phyloP scores from a whole-genome alignment of 2,888 invertebrate species.

The Dolichopus griseipennis region DNA sequence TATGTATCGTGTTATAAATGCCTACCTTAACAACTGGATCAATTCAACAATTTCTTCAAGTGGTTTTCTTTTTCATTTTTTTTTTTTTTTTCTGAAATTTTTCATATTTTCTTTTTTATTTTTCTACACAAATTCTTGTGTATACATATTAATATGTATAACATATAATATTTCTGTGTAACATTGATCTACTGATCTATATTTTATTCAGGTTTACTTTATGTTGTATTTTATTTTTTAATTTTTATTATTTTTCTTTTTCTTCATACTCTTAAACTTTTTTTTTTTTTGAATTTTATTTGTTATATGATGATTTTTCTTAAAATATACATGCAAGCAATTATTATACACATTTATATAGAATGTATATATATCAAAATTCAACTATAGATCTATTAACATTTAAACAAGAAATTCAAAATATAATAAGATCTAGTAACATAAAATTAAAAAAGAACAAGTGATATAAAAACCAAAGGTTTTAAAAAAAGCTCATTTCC shows the following conservation, averaged over 20 bases:
- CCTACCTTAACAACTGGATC: neutral
- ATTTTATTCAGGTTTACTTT: neutral
- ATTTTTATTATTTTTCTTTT: neutral
- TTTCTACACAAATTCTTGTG: neutral
- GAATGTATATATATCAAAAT: too few species aligned
- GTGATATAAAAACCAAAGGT: too few species aligned
- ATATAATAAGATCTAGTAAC: too few species aligned
- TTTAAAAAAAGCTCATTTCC: too few species aligned
- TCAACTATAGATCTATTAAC: too few species aligned
- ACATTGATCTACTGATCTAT: conserved; percentile 6
- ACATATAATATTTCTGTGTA: neutral
- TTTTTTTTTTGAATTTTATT: too few species aligned
- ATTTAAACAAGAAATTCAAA: too few species aligned
- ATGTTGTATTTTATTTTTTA: neutral
- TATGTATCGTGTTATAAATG: too few species aligned
- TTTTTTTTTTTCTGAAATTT: neutral
- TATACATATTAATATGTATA: neutral
- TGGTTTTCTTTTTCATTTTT: neutral
- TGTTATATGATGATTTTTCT: too few species aligned
- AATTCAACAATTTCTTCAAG: neutral
- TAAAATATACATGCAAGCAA: too few species aligned
- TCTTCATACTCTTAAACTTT: neutral
- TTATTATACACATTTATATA: too few species aligned
- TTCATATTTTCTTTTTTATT: neutral
- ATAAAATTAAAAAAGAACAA: too few species aligned